Evolutionary conservation across 1,140 invertebrate genomes (phyloP).

Genomic region (Scaptomyza montana): DNA sequence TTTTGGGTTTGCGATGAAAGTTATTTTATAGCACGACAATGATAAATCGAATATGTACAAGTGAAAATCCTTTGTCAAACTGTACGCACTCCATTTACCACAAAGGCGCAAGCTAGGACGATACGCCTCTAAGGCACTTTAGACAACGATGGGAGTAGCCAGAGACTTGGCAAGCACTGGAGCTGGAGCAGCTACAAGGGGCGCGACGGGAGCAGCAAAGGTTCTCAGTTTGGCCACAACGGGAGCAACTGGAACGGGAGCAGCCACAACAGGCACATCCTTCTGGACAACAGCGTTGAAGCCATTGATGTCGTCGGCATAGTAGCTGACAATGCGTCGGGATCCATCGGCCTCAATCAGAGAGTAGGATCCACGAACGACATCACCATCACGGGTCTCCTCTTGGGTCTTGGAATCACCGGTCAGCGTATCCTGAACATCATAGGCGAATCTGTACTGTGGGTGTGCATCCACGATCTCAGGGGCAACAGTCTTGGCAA

Average conservation of each 20-base stretch:
- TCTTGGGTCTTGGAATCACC: constrained; percentile 86
- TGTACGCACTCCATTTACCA: constrained; percentile 33
- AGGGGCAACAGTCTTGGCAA: constrained; percentile 39
- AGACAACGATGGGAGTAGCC: constrained; percentile 69
- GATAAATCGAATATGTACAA: constrained; percentile 83
- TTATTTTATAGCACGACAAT: constrained; percentile 77
- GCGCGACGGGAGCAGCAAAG: constrained; percentile 53
- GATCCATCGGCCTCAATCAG: constrained; percentile 86
- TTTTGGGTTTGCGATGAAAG: constrained; percentile 71
- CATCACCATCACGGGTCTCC: constrained; percentile 85
- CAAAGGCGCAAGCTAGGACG: constrained; percentile 22
- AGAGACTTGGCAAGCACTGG: constrained; percentile 68
- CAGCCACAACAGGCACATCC: constrained; percentile 84
- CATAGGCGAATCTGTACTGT: constrained; percentile 85
- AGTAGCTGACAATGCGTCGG: constrained; percentile 85
- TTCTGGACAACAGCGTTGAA: constrained; percentile 86
- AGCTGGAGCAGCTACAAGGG: constrained; percentile 61
- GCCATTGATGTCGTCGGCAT: constrained; percentile 85
- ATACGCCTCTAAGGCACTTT: constrained; percentile 28
- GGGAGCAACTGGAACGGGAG: constrained; percentile 70
- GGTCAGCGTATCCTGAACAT: constrained; percentile 85
- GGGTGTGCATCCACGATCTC: constrained; percentile 85
- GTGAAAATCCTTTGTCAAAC: constrained; percentile 76
- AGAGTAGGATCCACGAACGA: constrained; percentile 86
- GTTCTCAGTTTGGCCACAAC: constrained; percentile 63